These are phyloP conservation scores for Morus bassanus DNA, from an alignment of 2,797 vertebrate genomes.

Conservation along the genomic window DNA sequence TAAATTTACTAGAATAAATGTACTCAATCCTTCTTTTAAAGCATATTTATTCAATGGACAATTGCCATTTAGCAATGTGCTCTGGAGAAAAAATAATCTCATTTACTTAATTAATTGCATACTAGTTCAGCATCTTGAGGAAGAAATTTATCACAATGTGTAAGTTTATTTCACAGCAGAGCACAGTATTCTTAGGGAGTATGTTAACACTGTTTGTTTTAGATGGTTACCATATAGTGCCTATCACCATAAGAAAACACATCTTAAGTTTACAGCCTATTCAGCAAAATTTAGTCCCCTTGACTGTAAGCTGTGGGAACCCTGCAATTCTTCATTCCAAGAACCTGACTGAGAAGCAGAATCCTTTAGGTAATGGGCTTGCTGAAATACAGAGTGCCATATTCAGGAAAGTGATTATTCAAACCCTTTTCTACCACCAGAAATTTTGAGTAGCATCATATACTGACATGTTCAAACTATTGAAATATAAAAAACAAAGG, in stretches of 20 bases:
- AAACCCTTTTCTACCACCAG: fast-evolving
- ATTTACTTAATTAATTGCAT: conserved; percentile 43
- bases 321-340: background rate
- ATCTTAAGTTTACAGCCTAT: background rate
- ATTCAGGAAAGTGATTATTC: background rate
- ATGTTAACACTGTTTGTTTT: background rate
- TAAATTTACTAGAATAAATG: conserved; percentile 45
- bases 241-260: background rate
- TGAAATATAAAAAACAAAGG: background rate
- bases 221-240: background rate
- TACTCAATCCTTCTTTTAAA: background rate
- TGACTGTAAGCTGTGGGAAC: background rate
- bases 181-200: background rate
- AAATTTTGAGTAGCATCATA: background rate
- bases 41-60: conserved; percentile 34
- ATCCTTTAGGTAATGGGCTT: background rate
- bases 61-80: conserved; percentile 20
- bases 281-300: background rate
- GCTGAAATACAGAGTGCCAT: background rate
- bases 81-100: background rate
- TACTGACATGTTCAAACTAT: background rate
- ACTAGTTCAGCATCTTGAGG: background rate
- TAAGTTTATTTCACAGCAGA: conserved; percentile 3
- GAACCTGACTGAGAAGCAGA: background rate
- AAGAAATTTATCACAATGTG: conserved; percentile 12